Conservation (phyloP, 2,888 invertebrate genomes). For the Pseudolycoriella hygida region DNA sequence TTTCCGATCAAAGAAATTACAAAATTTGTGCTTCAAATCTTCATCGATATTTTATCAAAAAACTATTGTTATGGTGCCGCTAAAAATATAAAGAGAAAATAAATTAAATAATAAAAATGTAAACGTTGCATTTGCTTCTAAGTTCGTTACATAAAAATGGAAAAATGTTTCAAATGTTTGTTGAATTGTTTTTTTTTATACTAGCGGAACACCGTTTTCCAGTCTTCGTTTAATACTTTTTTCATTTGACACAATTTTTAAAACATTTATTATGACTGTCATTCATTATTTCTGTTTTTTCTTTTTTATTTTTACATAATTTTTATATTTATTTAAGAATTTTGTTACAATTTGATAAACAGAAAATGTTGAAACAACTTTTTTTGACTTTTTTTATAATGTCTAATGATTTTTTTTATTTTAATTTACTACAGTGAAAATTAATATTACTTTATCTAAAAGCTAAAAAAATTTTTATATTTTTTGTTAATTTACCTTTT, state of each 20-base stretch:
- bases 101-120: no score
- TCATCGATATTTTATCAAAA: no score
- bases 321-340: neutral
- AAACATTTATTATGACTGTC: constrained; percentile 1
- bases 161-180: neutral
- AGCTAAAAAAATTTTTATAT: neutral
- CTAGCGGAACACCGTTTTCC: constrained; percentile 31
- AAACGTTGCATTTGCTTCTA: no score
- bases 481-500: neutral
- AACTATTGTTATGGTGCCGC: no score
- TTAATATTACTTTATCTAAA: neutral
- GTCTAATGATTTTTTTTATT: neutral
- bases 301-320: constrained; percentile 5
- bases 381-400: constrained; percentile 1
- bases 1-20: no score
- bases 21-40: no score
- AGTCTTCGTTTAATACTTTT: constrained; percentile 22
- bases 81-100: no score
- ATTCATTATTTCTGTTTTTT: constrained; percentile 8
- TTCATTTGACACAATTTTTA: constrained; percentile 3
- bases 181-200: neutral
- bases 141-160: no score
- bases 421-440: neutral
- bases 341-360: neutral
- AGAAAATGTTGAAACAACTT: neutral